Percentiles rank a stretch among this genome's conserved stretches.
Evolutionary conservation across 2,797 vertebrate species (phyloP).

Genomic region (Florisuga fusca): DNA sequence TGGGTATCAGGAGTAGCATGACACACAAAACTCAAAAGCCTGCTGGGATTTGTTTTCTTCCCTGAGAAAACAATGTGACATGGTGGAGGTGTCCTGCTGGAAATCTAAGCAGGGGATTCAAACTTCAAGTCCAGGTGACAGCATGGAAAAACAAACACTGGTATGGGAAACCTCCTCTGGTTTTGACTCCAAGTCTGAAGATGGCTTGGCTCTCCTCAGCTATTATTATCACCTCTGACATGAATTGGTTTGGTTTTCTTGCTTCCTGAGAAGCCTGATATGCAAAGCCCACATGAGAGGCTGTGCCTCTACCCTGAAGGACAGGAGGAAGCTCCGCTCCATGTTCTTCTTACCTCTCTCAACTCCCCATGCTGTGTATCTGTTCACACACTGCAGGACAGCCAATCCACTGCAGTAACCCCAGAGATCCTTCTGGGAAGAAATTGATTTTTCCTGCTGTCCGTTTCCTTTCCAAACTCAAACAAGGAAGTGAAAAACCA

Average conservation of each 20-base stretch:
- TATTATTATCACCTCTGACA: neutral
- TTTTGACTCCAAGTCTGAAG: neutral
- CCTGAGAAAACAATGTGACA: slow-evolving; percentile 5
- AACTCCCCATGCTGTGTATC: rapidly evolving
- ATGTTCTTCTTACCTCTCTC: neutral
- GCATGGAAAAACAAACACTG: slow-evolving; percentile 52
- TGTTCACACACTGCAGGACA: neutral
- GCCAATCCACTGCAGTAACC: neutral
- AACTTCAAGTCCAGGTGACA: slow-evolving; percentile 59
- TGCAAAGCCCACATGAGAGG: neutral
- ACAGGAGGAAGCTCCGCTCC: neutral
- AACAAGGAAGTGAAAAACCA: slow-evolving; percentile 7
- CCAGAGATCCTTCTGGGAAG: neutral
- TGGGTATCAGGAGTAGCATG: neutral
- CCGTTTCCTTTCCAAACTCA: neutral
- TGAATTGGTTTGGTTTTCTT: neutral
- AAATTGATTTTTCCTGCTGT: neutral
- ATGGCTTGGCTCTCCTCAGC: neutral
- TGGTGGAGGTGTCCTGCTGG: slow-evolving; percentile 24
- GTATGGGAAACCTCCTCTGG: slow-evolving; percentile 8
- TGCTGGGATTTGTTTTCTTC: slow-evolving; percentile 4
- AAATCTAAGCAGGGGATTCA: slow-evolving; percentile 41
- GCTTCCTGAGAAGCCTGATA: neutral
- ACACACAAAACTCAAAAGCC: neutral
- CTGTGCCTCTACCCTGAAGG: neutral